Base-by-base conservation (phyloP, 2,113 vertebrate genomes). In the Pelecanoides urinatrix region DNA sequence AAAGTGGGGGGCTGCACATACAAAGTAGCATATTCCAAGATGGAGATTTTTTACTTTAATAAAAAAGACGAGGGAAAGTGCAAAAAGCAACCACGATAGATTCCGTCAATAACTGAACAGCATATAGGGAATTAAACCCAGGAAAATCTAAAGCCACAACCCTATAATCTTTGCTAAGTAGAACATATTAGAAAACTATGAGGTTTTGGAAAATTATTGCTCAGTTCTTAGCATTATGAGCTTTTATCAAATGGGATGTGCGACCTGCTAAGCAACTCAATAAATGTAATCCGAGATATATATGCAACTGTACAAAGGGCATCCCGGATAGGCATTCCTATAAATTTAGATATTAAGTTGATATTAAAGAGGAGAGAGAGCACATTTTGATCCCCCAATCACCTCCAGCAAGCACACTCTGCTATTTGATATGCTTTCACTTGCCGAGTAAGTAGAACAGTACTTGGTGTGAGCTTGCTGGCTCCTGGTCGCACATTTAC, bases 341-440 rank as follows among this genome's bases (percentile, higher is more conserved):
- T 72, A 93, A 82, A 84, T 84, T 92, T 81, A 92, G 85, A 62
- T 70, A 84, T 73, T 66, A 80, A 88, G 49, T 34, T 94, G 75
- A 89, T 67, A 77, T 88, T 88, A 67, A 62, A 73, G 45, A 92
- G 83, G 23, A 70, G 78, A 90, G 14, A 59, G 36, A 66, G 29
- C 26, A 75, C 61, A 75, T 68, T 93, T 78, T 90, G 40, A 82
- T 72, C 53, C 29, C 9, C 3, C 13, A n/a, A 7, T 38, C 32
- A 56, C 29, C 38, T 85, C 70, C 53, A 61, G 40, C 42, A 84
- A 73, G 47, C 45, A 87, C 45, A 59, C 16, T 88, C 82, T 80
- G 52, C 53, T 79, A 55, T 75, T 68, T 78, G 71, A n/a, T 74
- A 34, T 45, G 14, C 8, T 91, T 23, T 82, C 52, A 49, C 25